phyloP scores from a whole-genome alignment of 2,113 vertebrate genomes.

The Amblyopsis rosae region DNA sequence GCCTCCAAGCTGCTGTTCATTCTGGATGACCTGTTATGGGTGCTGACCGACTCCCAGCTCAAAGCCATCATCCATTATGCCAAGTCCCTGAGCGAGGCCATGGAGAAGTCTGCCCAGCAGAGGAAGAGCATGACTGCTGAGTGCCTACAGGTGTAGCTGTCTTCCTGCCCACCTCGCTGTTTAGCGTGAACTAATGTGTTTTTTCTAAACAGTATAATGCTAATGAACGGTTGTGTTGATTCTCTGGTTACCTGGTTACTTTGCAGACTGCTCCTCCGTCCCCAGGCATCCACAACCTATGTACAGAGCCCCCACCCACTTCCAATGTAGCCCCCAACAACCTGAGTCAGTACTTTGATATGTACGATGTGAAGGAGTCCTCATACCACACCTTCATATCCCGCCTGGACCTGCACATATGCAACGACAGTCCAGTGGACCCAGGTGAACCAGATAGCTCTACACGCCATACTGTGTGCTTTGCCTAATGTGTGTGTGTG shows the following conservation, averaged over 20 bases:
- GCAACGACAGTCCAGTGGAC: constrained; percentile 88
- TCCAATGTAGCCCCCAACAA: constrained; percentile 76
- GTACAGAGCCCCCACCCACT: constrained; percentile 81
- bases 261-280: constrained; percentile 84
- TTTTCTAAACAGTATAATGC: too few species aligned
- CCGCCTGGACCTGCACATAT: constrained; percentile 93
- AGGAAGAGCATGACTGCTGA: constrained; percentile 84
- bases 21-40: constrained; percentile 96
- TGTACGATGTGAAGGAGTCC: constrained; percentile 92
- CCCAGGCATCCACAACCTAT: constrained; percentile 82
- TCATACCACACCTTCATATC: constrained; percentile 98
- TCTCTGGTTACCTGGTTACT: background rate
- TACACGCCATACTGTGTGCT: background rate
- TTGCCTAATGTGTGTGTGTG: background rate
- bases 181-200: too few species aligned
- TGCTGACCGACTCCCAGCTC: constrained; percentile 95
- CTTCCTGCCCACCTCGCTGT: background rate
- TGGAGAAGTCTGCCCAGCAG: constrained; percentile 95
- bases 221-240: background rate
- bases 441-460: constrained; percentile 73
- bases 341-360: constrained; percentile 92
- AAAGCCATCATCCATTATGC: constrained; percentile 97
- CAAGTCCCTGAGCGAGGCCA: constrained; percentile 92
- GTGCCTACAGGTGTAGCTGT: constrained; percentile 69
- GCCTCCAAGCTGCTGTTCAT: constrained; percentile 96